A percentile compares a stretch with the other conserved stretches of the same genome.
Evolutionary conservation across 2,888 invertebrate species (phyloP).

Genomic region (Chloroclystis v-ata): DNA sequence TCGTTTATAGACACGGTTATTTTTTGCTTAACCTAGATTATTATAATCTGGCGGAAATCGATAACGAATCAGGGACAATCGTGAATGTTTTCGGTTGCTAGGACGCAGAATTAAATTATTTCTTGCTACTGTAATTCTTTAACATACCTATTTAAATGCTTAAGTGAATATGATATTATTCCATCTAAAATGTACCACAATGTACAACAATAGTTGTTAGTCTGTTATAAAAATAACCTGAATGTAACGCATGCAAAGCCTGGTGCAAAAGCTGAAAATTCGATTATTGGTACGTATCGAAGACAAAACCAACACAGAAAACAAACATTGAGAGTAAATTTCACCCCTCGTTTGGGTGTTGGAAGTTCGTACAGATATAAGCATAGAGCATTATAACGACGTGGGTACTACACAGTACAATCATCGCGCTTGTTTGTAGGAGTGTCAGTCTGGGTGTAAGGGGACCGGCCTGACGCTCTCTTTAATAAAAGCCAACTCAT

Average conservation of each 20-base stretch:
- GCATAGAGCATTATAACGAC: conserved; percentile 4
- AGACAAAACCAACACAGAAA: conserved; percentile 4
- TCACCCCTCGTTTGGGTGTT: conserved; percentile 20
- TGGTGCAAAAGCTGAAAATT: neutral
- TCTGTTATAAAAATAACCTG: too few relatives aligned
- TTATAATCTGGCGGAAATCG: conserved; percentile 26
- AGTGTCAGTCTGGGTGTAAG: conserved; percentile 38
- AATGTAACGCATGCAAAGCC: too few relatives aligned
- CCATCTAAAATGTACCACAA: too few relatives aligned
- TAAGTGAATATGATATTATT: too few relatives aligned
- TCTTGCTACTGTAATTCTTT: too few relatives aligned
- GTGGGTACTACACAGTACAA: conserved; percentile 17
- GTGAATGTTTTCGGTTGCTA: neutral
- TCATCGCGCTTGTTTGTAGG: conserved; percentile 26
- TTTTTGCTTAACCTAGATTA: conserved; percentile 27
- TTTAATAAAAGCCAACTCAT: conserved; percentile 48
- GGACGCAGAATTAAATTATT: too few relatives aligned
- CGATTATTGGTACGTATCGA: neutral
- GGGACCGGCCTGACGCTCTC: conserved; percentile 28
- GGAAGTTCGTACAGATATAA: conserved; percentile 23
- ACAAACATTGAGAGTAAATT: conserved; percentile 20
- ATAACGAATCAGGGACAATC: conserved; percentile 25
- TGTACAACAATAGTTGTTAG: too few relatives aligned
- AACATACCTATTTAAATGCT: too few relatives aligned
- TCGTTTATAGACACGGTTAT: conserved; percentile 29